Evolutionary conservation across 2,888 invertebrate species (phyloP).

Genomic region (Athripsodes cinereus): DNA sequence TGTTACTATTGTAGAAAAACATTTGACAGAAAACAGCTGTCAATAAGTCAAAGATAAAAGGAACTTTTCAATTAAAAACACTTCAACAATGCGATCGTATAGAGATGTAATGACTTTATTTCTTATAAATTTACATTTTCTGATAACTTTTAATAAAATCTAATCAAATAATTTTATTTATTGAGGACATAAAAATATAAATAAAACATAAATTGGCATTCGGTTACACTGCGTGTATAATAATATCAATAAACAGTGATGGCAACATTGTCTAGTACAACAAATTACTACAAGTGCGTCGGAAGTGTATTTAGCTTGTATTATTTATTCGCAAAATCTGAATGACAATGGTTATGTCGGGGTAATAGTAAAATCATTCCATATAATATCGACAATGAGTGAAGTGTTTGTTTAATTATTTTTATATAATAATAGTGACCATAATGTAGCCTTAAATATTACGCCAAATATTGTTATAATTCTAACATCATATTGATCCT

Average conservation of each 20-base stretch:
- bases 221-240: no score
- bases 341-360: conserved; percentile 19
- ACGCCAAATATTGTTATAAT: conserved; percentile 42
- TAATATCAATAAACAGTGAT: no score
- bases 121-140: no score
- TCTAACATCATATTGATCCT: conserved; percentile 48
- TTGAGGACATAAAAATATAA: no score
- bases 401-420: conserved; percentile 15
- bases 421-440: conserved; percentile 33
- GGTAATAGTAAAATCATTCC: conserved; percentile 6
- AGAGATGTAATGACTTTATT: no score
- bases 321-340: conserved; percentile 16
- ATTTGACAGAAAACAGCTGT: neutral
- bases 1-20: neutral
- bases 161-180: no score
- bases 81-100: no score
- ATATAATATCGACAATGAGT: conserved; percentile 4
- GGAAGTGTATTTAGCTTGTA: neutral
- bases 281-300: conserved; percentile 6
- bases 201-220: no score
- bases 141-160: no score
- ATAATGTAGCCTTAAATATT: conserved; percentile 51
- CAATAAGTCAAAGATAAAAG: neutral
- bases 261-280: conserved; percentile 12
- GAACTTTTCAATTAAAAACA: neutral